Evolutionary conservation across 2,113 vertebrate genomes (phyloP).

Genomic region (Apteryx mantelli): DNA sequence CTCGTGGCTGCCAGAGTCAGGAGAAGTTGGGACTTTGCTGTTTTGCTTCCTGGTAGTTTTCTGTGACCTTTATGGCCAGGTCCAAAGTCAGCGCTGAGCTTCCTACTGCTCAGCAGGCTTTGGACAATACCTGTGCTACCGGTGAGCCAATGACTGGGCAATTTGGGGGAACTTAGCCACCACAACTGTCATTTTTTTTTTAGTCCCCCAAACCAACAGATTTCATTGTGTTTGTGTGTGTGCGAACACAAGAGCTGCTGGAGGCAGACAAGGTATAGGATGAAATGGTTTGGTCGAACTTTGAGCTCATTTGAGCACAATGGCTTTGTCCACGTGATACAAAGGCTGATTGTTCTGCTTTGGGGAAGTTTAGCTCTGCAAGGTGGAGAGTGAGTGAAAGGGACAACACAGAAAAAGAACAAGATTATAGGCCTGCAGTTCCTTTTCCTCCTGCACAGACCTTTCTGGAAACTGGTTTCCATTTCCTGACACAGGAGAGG

Average conservation of each 20-base stretch:
- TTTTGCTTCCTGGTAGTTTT: no score
- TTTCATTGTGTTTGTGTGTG: fast-evolving
- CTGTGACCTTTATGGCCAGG: background rate
- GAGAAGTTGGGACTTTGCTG: background rate
- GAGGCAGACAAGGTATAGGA: background rate
- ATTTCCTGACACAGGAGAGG: fast-evolving
- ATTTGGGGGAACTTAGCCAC: fast-evolving
- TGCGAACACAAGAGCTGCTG: background rate
- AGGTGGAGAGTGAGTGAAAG: background rate
- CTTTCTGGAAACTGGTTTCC: background rate
- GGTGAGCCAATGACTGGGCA: fast-evolving
- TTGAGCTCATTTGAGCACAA: background rate
- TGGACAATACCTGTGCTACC: background rate
- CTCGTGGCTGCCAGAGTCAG: no score
- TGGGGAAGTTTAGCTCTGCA: background rate
- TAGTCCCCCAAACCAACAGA: background rate
- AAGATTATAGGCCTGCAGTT: background rate
- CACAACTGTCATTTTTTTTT: fast-evolving
- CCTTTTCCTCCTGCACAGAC: background rate
- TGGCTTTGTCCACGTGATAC: constrained; percentile 17
- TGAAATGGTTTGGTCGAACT: background rate
- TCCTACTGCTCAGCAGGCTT: background rate
- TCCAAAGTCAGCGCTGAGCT: background rate
- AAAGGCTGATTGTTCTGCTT: constrained; percentile 53
- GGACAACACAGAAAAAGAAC: background rate